These are phyloP conservation scores for Nerophis ophidion DNA, from an alignment of 2,113 vertebrate genomes.

Conservation along the genomic window DNA sequence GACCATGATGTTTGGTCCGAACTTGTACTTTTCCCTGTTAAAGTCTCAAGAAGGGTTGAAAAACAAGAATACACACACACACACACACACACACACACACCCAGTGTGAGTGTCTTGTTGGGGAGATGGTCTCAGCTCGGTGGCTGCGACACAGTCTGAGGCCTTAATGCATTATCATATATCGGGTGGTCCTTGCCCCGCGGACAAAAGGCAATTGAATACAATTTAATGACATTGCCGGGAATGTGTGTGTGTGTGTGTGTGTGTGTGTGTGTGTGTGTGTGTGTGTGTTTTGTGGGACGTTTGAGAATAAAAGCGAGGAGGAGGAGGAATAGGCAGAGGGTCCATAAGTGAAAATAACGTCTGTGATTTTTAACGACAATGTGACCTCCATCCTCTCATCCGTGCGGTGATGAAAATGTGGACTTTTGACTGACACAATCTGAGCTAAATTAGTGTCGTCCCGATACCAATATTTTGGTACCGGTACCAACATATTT, in stretches of 20 bases:
- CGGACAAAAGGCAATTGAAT: slow-evolving; percentile 99
- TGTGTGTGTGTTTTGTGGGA: slow-evolving; percentile 13
- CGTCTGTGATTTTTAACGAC: slow-evolving; percentile 92
- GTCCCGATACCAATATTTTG: too few relatives aligned
- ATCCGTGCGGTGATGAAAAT: too few relatives aligned
- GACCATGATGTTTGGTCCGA: too few relatives aligned
- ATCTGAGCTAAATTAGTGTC: too few relatives aligned
- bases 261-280: neutral
- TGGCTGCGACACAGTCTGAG: slow-evolving; percentile 84
- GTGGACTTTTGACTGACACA: too few relatives aligned
- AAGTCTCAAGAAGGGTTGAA: too few relatives aligned
- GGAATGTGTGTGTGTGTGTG: slow-evolving; percentile 65
- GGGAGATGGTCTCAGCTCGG: slow-evolving; percentile 90
- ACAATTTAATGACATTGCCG: slow-evolving; percentile 99
- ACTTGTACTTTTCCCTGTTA: too few relatives aligned
- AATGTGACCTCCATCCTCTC: slow-evolving; percentile 73
- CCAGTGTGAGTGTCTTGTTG: slow-evolving; percentile 84
- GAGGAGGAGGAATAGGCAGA: slow-evolving; percentile 69
- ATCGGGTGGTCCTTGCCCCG: slow-evolving; percentile 97
- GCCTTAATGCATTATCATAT: slow-evolving; percentile 99
- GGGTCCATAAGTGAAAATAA: slow-evolving; percentile 84
- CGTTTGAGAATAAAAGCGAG: slow-evolving; percentile 28
- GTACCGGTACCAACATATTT: too few relatives aligned
- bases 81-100: slow-evolving; percentile 52
- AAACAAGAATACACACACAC: neutral